Evolutionary conservation across 2,797 vertebrate species (phyloP), one percentile per base, ranked within the genome.

Genomic region (Myiotriccus ornatus): DNA sequence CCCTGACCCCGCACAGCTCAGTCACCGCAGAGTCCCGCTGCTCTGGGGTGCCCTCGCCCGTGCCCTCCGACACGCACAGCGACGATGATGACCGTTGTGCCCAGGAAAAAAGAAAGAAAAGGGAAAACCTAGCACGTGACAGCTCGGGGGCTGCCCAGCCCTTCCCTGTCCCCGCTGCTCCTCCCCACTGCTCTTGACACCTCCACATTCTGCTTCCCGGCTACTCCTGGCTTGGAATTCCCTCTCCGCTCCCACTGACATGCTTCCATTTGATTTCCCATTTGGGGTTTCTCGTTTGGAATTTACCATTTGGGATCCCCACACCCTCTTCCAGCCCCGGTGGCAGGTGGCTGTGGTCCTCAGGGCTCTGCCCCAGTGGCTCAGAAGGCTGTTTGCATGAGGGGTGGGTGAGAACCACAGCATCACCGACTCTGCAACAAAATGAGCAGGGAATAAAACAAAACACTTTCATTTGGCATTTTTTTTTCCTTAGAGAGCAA

Each of bases 301-400:
- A 9, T 49, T 56, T 64, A 2, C 37, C 17, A 0, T 6, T 34
- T 10, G 60, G 82, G 67, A 24, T 39, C 34, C 53, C 30, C 7
- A 5, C 6, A 62, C 3, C 20, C 64, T 44, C 53, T 7, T 7
- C 13, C 49, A 13, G 50, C n/a, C 39, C 39, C 1, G 7, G 50
- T 37, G 21, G 10, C 3, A 1, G 35, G 43, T 13, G 13, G 30
- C 5, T 3, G 21, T 1, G 1, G 35, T n/a, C 10, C 22, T 1
- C 2, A 14, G 65, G 69, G 63, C 60, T 27, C 35, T 75, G 69
- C 6, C 25, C 35, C 3, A 7, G 52, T n/a, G 32, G 4, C 43
- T 41, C 43, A 7, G n/a, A n/a, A n/a, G n/a, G n/a, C n/a, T n/a
- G n/a, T n/a, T n/a, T n/a, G n/a, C n/a, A n/a, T n/a, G n/a, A n/a